phyloP scores from a whole-genome alignment of 2,888 invertebrate genomes.

The Heterodera filipjevi region DNA sequence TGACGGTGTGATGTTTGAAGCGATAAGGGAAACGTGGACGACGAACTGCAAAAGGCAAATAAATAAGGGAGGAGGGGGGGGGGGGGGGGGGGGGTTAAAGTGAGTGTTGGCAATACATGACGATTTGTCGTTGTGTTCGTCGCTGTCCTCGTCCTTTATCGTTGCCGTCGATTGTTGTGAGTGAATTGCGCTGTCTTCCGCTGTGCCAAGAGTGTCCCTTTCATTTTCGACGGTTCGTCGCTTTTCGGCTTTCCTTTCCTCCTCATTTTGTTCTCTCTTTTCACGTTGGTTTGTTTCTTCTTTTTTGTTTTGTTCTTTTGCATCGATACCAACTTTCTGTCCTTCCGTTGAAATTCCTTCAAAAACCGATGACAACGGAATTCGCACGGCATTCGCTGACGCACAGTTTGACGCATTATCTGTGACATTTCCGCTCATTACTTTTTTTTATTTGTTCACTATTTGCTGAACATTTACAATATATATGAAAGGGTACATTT shows the following conservation, averaged over 20 bases:
- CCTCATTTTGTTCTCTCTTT: background rate
- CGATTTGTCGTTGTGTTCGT: background rate
- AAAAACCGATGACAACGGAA: background rate
- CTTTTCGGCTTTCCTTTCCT: background rate
- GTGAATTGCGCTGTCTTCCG: slow-evolving; percentile 8
- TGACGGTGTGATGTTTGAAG: slow-evolving; percentile 65
- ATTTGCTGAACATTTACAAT: no score
- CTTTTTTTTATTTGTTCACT: background rate
- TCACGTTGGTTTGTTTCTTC: background rate
- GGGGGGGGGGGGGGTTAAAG: background rate
- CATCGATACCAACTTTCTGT: background rate
- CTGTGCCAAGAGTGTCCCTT: background rate
- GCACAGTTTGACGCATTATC: background rate
- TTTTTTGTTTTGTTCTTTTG: background rate
- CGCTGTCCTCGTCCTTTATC: slow-evolving; percentile 33
- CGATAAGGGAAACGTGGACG: slow-evolving; percentile 62
- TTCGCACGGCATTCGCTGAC: background rate
- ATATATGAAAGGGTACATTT: no score
- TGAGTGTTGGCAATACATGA: background rate
- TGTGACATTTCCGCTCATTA: background rate
- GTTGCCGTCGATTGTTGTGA: slow-evolving; percentile 19
- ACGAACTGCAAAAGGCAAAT: slow-evolving; percentile 34
- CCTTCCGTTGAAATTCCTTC: background rate
- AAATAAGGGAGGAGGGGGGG: no score
- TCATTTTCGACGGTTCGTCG: background rate